Evolutionary conservation across 2,797 vertebrate genomes (phyloP).

Genomic region (Hipposideros larvatus): DNA sequence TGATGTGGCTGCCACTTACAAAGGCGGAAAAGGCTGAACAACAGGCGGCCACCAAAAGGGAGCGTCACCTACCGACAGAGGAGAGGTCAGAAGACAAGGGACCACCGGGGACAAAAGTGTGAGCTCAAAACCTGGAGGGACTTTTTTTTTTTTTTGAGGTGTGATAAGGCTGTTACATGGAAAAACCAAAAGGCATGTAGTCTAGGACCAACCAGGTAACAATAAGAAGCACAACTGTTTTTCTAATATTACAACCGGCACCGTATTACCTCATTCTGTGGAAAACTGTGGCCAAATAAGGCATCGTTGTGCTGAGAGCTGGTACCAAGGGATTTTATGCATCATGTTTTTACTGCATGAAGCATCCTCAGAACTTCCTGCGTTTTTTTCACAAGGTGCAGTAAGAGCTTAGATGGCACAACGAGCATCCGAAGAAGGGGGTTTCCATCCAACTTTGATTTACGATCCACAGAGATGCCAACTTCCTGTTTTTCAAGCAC

Average conservation of each 20-base stretch:
- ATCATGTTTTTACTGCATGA: not conserved
- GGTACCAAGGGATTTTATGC: too few relatives aligned
- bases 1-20: not conserved
- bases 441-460: constrained; percentile 69
- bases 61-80: too few relatives aligned
- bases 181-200: not conserved
- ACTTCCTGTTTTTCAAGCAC: constrained; percentile 74
- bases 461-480: constrained; percentile 39
- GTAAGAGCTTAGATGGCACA: not conserved
- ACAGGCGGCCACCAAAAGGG: not conserved
- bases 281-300: not conserved
- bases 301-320: not conserved
- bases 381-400: not conserved
- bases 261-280: not conserved
- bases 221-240: not conserved
- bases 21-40: not conserved
- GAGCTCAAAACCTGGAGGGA: not conserved
- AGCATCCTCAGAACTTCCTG: not conserved
- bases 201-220: not conserved
- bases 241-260: not conserved
- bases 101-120: not conserved
- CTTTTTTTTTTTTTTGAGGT: not conserved
- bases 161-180: not conserved
- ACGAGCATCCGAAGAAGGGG: not conserved
- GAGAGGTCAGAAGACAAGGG: not conserved